Base-by-base conservation (phyloP, 2,888 invertebrate genomes). In the Venusia cambrica region DNA sequence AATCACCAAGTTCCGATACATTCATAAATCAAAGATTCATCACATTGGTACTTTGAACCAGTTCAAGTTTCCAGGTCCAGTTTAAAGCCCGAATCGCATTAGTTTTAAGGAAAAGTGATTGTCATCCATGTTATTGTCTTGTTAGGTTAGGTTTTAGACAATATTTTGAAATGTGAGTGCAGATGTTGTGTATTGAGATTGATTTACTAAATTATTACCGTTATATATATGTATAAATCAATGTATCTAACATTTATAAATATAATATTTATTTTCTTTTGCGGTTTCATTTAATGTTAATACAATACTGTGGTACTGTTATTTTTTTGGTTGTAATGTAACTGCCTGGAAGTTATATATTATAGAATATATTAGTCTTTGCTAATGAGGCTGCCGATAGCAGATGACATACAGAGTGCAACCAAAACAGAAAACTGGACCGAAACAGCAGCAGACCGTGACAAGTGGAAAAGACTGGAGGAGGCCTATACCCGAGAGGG, bases 81-180 rank as follows among this genome's bases (percentile, higher is more conserved):
- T 21, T 3, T 14, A 18, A 16, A n/a, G n/a, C n/a, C n/a, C n/a
- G n/a, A n/a, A n/a, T n/a, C 8, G 5, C 5, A 21, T 22, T 48
- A 46, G 45, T 28, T 34, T 31, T 51, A 48, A 51, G 51, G 13
- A 32, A 43, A 51, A 45, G 37, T 46, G 48, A 40, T 38, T 39
- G 35, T 41, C 30, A 39, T 25, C 25, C 29, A 26, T 31, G 26
- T 42, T 44, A 34, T 32, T 33, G 19, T 48, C 31, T 17, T 8
- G 18, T 14, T 38, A 20, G 22, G 28, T 16, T 48, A 49, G 35
- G 27, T 10, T 36, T 42, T n/a, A n/a, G 45, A 30, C 15, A 24
- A 37, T 29, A 29, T 12, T 21, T 21, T 39, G 22, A 35, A 45
- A 42, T 40, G 48, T 30, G 39, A 31, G 38, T 42, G 38, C 45